Evolutionary conservation across 2,113 vertebrate genomes (phyloP).

Genomic region (Acanthisitta chloris): DNA sequence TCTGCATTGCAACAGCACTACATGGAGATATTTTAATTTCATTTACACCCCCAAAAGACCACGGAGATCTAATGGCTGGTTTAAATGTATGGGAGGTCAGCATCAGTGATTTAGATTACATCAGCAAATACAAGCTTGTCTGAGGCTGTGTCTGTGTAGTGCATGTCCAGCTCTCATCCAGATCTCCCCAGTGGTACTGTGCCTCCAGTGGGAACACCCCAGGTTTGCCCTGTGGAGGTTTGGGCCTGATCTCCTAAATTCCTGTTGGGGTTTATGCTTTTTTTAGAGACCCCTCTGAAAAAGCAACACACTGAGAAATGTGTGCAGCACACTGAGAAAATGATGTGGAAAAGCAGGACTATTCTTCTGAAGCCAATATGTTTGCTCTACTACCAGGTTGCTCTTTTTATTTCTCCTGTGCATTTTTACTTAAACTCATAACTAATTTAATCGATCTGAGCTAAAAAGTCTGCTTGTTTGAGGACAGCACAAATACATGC

Average conservation of each 20-base stretch:
- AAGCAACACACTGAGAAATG: not conserved
- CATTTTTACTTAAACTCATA: not conserved
- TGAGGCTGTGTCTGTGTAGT: not conserved
- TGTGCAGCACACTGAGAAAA: not conserved
- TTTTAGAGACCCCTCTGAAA: not conserved
- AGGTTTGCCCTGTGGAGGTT: accelerated
- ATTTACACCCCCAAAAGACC: not conserved
- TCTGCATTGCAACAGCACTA: not conserved
- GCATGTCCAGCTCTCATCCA: not conserved
- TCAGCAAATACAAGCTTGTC: not conserved
- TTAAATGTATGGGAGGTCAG: not conserved
- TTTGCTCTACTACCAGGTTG: not conserved
- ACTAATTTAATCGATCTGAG: not conserved
- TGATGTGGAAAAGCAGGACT: not conserved
- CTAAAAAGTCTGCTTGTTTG: not conserved
- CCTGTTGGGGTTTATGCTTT: not conserved
- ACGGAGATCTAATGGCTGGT: not conserved
- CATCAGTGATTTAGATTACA: not conserved
- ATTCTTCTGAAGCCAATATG: not conserved
- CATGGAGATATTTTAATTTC: not conserved
- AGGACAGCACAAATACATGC: not conserved
- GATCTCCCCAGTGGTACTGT: not conserved
- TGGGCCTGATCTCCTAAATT: not conserved
- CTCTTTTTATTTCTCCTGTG: not conserved
- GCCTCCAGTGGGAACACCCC: not conserved